phyloP scores from a whole-genome alignment of 2,888 invertebrate species.

The Spilarctia lutea region DNA sequence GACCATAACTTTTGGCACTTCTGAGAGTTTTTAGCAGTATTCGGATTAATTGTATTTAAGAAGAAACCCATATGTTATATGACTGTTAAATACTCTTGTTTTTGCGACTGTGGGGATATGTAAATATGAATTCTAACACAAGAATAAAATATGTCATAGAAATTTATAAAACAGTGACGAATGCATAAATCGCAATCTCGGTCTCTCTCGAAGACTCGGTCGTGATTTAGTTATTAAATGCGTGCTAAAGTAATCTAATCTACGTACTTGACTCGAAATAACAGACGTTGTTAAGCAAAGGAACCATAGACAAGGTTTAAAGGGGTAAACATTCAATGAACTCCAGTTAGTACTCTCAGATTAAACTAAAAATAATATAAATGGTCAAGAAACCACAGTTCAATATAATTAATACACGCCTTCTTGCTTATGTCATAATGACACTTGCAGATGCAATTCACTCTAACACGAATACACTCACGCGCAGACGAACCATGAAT shows the following conservation, averaged over 20 bases:
- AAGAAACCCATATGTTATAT: background rate
- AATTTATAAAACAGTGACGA: background rate
- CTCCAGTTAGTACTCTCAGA: background rate
- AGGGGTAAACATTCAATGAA: background rate
- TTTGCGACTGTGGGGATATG: no score
- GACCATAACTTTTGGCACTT: background rate
- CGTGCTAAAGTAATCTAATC: background rate
- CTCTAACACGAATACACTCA: conserved; percentile 16
- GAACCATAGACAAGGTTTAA: background rate
- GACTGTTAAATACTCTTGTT: no score
- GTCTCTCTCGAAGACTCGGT: background rate
- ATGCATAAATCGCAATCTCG: background rate
- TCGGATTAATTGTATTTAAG: background rate
- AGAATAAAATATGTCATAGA: background rate
- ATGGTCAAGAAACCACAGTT: background rate
- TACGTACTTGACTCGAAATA: background rate
- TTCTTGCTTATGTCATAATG: background rate
- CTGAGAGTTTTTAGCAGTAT: background rate
- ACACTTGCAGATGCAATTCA: conserved; percentile 5
- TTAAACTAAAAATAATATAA: background rate
- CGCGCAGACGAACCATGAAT: conserved; percentile 35
- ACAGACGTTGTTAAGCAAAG: background rate
- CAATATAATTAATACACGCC: conserved; percentile 2
- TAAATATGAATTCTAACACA: no score
- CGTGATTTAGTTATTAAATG: background rate